Conservation (phyloP, 1,140 invertebrate species). For the Centruroides vittatus region DNA sequence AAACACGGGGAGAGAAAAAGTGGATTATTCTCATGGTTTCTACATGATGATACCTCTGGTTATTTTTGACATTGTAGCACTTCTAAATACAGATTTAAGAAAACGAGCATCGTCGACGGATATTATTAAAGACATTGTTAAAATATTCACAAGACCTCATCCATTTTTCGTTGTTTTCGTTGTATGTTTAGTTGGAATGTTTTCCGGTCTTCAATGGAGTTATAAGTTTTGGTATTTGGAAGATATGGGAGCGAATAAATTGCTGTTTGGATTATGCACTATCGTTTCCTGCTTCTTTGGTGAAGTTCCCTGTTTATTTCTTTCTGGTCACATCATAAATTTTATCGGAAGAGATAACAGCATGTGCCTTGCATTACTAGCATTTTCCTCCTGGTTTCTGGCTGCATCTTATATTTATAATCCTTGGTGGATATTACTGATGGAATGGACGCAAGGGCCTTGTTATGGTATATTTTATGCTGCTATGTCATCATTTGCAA, state of each 20-base stretch:
- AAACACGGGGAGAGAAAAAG: slow-evolving; percentile 18
- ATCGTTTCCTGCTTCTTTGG: slow-evolving; percentile 39
- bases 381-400: slow-evolving; percentile 58
- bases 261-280: slow-evolving; percentile 55
- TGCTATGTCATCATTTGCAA: slow-evolving; percentile 73
- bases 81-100: background rate
- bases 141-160: background rate
- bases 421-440: slow-evolving; percentile 63
- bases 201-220: slow-evolving; percentile 71
- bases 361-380: slow-evolving; percentile 65
- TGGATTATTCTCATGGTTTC: slow-evolving; percentile 5
- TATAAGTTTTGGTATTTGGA: slow-evolving; percentile 43
- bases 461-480: slow-evolving; percentile 79
- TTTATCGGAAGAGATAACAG: slow-evolving; percentile 65
- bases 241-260: slow-evolving; percentile 32
- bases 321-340: slow-evolving; percentile 42
- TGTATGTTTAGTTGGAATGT: slow-evolving; percentile 64
- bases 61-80: slow-evolving; percentile 3
- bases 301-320: slow-evolving; percentile 7
- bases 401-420: slow-evolving; percentile 56
- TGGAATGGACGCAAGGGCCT: slow-evolving; percentile 71
- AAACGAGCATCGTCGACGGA: background rate
- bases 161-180: slow-evolving; percentile 33
- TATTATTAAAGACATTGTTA: slow-evolving; percentile 5
- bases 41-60: background rate